Evolutionary conservation across 2,797 vertebrate genomes (phyloP).

Genomic region (Parauchenoglanis ngamensis): DNA sequence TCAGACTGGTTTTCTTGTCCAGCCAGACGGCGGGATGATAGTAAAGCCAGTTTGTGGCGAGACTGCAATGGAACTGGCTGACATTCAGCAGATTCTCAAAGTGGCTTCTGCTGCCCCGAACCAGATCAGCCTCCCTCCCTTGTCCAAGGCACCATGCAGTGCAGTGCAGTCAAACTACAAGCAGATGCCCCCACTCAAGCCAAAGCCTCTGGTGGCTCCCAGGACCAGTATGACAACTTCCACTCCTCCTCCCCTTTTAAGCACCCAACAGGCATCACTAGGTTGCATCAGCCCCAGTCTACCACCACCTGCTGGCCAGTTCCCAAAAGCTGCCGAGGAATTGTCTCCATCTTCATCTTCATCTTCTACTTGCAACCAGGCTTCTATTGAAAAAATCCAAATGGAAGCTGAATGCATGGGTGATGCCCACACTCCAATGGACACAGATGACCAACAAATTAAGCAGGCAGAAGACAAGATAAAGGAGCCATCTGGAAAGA

Average conservation of each 20-base stretch:
- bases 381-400: slow-evolving; percentile 62
- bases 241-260: slow-evolving; percentile 87
- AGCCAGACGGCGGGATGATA: slow-evolving; percentile 80
- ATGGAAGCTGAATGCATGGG: slow-evolving; percentile 86
- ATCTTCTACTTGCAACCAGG: slow-evolving; percentile 50
- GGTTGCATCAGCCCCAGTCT: slow-evolving; percentile 91
- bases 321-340: slow-evolving; percentile 78
- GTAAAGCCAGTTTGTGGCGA: slow-evolving; percentile 84
- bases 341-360: slow-evolving; percentile 65
- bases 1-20: slow-evolving; percentile 85
- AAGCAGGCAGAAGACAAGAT: slow-evolving; percentile 78
- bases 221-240: slow-evolving; percentile 85
- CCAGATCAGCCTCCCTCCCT: slow-evolving; percentile 76
- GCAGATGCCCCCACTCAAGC: slow-evolving; percentile 92
- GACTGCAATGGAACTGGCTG: slow-evolving; percentile 75
- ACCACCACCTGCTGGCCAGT: slow-evolving; percentile 79
- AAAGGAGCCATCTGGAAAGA: slow-evolving; percentile 74
- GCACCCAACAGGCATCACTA: slow-evolving; percentile 88
- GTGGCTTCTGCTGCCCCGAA: slow-evolving; percentile 85
- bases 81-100: slow-evolving; percentile 96
- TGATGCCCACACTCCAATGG: slow-evolving; percentile 80
- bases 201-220: slow-evolving; percentile 90
- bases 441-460: slow-evolving; percentile 81
- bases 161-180: slow-evolving; percentile 79
- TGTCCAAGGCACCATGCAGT: slow-evolving; percentile 71